phyloP scores from a whole-genome alignment of 2,797 vertebrate genomes.

The Taeniopygia guttata region DNA sequence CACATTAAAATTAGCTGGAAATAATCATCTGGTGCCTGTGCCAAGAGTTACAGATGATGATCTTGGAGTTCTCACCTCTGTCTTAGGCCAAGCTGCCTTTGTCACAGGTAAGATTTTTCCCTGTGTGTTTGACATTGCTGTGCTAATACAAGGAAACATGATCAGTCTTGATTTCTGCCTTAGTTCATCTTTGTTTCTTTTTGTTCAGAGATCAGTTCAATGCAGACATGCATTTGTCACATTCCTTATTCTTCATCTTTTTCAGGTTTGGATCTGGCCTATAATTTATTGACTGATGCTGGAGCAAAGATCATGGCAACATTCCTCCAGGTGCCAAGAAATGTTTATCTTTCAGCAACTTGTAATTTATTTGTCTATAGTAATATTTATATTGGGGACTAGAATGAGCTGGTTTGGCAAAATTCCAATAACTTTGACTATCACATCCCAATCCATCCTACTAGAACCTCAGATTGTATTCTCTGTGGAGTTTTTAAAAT shows the following conservation, averaged over 20 bases:
- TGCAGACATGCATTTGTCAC: background rate
- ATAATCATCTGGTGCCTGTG: slow-evolving; percentile 58
- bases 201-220: background rate
- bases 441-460: background rate
- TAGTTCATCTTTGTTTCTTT: background rate
- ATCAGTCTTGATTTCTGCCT: background rate
- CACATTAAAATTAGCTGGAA: slow-evolving; percentile 79
- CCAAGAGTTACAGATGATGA: slow-evolving; percentile 78
- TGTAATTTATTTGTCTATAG: background rate
- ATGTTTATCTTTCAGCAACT: background rate
- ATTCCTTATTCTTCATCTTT: background rate
- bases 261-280: slow-evolving; percentile 83
- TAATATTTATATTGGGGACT: background rate
- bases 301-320: slow-evolving; percentile 75
- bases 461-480: background rate
- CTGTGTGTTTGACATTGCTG: background rate
- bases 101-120: slow-evolving; percentile 77
- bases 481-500: background rate
- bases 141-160: background rate
- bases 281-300: slow-evolving; percentile 79
- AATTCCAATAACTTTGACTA: background rate
- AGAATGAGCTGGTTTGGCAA: background rate
- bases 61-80: slow-evolving; percentile 66
- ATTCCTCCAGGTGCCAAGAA: slow-evolving; percentile 81
- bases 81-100: slow-evolving; percentile 51